These are phyloP conservation scores for Serinus canaria DNA, from an alignment of 2,113 vertebrate genomes.

Conservation along the genomic window DNA sequence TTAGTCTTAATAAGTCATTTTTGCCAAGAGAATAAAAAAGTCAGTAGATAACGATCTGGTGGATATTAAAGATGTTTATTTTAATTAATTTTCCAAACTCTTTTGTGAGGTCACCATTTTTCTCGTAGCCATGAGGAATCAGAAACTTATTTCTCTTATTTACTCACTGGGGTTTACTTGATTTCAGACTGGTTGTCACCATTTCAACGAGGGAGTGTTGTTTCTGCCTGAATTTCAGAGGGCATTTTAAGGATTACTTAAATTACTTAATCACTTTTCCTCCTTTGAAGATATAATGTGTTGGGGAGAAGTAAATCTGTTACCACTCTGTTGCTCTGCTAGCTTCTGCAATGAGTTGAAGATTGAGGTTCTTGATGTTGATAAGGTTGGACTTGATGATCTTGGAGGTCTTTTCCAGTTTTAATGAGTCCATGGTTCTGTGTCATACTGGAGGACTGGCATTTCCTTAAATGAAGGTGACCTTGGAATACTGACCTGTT, in stretches of 20 bases:
- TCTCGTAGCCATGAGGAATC: neutral
- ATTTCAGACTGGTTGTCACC: neutral
- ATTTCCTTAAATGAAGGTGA: constrained; percentile 6
- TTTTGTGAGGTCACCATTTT: neutral
- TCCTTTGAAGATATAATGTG: neutral
- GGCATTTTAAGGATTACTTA: neutral
- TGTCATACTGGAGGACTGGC: neutral
- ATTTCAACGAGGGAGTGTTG: neutral
- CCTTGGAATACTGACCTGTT: neutral
- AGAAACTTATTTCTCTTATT: neutral
- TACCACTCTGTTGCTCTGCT: neutral
- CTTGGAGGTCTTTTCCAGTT: neutral
- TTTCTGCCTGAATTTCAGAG: constrained; percentile 9
- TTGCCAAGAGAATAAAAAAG: neutral
- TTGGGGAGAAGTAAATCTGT: neutral
- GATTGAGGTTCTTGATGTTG: neutral
- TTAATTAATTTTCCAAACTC: neutral
- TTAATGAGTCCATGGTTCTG: neutral
- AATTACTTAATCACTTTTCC: neutral
- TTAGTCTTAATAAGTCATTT: neutral
- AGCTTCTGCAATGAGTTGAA: neutral
- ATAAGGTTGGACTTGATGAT: neutral
- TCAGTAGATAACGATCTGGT: neutral
- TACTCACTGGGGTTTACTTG: neutral
- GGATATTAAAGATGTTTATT: neutral